These are phyloP conservation scores for Macrotis lagotis DNA, from an alignment of 2,113 vertebrate species.

Conservation along the genomic window DNA sequence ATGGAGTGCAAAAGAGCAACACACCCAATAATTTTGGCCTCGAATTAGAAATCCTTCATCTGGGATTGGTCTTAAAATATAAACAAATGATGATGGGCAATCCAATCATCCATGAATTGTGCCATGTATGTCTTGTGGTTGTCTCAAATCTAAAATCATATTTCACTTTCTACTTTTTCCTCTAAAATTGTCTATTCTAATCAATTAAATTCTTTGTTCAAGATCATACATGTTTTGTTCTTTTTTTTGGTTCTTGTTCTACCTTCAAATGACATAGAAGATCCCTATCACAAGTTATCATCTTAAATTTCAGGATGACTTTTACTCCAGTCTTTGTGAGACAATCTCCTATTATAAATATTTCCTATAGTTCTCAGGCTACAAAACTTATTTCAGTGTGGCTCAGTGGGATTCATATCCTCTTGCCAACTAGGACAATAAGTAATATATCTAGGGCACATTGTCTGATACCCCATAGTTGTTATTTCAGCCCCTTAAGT, in stretches of 20 bases:
- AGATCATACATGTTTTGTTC: not conserved
- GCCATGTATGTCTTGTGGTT: not conserved
- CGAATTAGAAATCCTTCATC: not conserved
- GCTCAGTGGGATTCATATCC: not conserved
- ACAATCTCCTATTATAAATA: not conserved
- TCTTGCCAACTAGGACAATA: not conserved
- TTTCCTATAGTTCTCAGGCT: not conserved
- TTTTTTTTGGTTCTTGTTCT: not conserved
- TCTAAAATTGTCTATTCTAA: not conserved
- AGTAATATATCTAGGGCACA: not conserved
- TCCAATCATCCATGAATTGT: not conserved
- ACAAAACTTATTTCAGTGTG: not conserved
- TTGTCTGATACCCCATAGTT: not conserved
- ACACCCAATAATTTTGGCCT: not conserved
- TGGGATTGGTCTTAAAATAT: not conserved
- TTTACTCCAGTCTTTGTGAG: not conserved
- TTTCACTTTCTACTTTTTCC: not conserved
- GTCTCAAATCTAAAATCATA: not conserved
- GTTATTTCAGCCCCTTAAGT: too few relatives aligned
- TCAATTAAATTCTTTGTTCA: not conserved
- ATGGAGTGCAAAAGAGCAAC: not conserved
- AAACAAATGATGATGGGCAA: not conserved
- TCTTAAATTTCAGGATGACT: not conserved
- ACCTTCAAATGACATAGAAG: not conserved
- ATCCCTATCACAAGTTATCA: not conserved